phyloP scores from a whole-genome alignment of 1,140 invertebrate species.

The Maconellicoccus hirsutus region DNA sequence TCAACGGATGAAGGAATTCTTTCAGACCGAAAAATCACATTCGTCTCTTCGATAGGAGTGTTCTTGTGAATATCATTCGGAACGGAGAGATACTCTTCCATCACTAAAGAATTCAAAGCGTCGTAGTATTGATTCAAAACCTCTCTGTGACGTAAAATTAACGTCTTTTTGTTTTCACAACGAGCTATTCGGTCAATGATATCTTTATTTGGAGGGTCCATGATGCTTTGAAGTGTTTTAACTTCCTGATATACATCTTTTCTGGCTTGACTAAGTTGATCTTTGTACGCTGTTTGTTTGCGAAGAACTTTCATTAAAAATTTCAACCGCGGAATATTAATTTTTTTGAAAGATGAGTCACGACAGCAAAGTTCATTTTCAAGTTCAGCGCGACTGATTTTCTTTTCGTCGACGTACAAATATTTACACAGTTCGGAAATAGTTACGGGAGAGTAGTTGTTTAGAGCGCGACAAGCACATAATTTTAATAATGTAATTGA shows the following conservation, averaged over 20 bases:
- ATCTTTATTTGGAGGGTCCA: not conserved
- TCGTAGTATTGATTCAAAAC: not conserved
- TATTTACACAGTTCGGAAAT: not conserved
- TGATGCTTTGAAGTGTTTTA: not conserved
- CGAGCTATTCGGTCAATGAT: not conserved
- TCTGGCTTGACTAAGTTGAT: not conserved
- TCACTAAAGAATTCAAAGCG: not conserved
- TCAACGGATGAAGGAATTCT: not conserved
- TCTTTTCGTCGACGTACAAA: not conserved
- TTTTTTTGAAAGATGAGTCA: not conserved
- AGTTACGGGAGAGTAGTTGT: not conserved
- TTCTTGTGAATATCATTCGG: constrained; percentile 51
- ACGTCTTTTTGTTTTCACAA: not conserved
- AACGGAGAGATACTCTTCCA: not conserved
- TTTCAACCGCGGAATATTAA: not conserved
- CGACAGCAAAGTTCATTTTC: not conserved
- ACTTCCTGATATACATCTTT: not conserved
- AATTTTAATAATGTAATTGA: not conserved
- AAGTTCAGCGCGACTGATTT: not conserved
- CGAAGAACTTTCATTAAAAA: not conserved
- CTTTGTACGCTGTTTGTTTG: not conserved
- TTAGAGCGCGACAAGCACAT: not conserved
- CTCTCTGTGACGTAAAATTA: not conserved
- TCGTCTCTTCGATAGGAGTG: constrained; percentile 38
- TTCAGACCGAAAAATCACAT: not conserved